Conservation (phyloP, 2,113 vertebrate genomes). For the Nerophis lumbriciformis region DNA sequence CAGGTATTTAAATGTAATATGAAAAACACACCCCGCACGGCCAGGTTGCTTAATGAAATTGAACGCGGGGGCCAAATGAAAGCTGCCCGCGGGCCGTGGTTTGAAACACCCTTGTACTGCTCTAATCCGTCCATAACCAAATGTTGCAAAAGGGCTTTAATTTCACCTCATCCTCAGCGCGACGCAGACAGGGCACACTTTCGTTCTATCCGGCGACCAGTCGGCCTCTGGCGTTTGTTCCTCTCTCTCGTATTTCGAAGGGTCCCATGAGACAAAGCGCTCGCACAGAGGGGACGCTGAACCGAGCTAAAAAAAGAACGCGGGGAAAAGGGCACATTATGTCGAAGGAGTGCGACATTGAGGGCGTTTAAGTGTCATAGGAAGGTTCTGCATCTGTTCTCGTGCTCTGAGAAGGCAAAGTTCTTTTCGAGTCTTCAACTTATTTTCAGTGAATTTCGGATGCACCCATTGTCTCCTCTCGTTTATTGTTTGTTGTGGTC, state of each 20-base stretch:
- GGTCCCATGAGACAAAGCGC: neutral
- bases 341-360: neutral
- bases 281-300: neutral
- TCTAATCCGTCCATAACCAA: too few species aligned
- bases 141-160: too few species aligned
- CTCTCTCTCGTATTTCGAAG: neutral
- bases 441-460: neutral
- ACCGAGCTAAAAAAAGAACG: neutral
- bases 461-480: constrained; percentile 18
- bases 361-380: too few species aligned
- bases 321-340: neutral
- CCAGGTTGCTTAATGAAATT: too few species aligned
- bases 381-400: neutral
- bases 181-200: too few species aligned
- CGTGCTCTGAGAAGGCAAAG: neutral
- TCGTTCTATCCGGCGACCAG: neutral
- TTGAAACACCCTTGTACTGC: too few species aligned
- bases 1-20: too few species aligned
- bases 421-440: neutral
- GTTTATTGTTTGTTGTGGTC: constrained; percentile 19
- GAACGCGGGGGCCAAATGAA: too few species aligned
- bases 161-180: too few species aligned
- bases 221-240: neutral
- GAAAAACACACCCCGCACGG: too few species aligned
- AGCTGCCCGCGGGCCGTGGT: too few species aligned